These are phyloP conservation scores for Sabatieria punctata DNA, from an alignment of 2,888 invertebrate species.

Conservation along the genomic window DNA sequence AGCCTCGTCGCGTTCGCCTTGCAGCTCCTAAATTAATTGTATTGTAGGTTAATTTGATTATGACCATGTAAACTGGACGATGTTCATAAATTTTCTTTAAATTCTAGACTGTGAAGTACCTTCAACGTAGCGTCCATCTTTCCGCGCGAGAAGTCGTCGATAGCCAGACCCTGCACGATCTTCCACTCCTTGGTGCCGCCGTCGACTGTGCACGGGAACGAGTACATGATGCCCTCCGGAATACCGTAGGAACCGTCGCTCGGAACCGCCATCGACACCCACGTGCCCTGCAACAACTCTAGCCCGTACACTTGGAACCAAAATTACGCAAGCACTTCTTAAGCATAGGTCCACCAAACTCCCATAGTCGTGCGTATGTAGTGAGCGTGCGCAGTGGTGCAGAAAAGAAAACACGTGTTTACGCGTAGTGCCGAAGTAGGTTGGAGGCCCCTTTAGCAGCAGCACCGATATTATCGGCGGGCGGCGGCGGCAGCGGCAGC, in stretches of 20 bases:
- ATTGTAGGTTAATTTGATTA: background rate
- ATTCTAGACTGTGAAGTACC: too few relatives aligned
- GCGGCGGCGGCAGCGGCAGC: too few relatives aligned
- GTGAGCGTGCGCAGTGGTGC: too few relatives aligned
- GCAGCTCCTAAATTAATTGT: slow-evolving; percentile 21
- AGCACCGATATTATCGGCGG: too few relatives aligned
- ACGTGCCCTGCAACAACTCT: slow-evolving; percentile 25
- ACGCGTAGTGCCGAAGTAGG: too few relatives aligned
- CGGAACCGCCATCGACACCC: slow-evolving; percentile 76
- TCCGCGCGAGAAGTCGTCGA: slow-evolving; percentile 63
- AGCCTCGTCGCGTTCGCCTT: slow-evolving; percentile 27
- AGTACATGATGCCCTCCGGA: slow-evolving; percentile 75
- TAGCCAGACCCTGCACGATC: slow-evolving; percentile 60
- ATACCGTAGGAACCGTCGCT: slow-evolving; percentile 88
- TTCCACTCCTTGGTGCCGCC: slow-evolving; percentile 55
- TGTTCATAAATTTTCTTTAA: too few relatives aligned
- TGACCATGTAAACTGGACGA: too few relatives aligned
- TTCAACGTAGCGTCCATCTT: slow-evolving; percentile 69
- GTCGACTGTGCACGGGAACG: slow-evolving; percentile 72
- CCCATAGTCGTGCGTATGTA: too few relatives aligned
- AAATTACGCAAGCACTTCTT: background rate
- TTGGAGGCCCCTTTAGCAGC: too few relatives aligned
- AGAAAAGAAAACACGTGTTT: too few relatives aligned
- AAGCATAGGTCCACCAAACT: too few relatives aligned
- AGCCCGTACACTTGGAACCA: slow-evolving; percentile 1